Percentiles rank a stretch among this genome's conserved stretches.
Conservation (phyloP, 2,797 vertebrate species). For the Holocentrus rufus region DNA sequence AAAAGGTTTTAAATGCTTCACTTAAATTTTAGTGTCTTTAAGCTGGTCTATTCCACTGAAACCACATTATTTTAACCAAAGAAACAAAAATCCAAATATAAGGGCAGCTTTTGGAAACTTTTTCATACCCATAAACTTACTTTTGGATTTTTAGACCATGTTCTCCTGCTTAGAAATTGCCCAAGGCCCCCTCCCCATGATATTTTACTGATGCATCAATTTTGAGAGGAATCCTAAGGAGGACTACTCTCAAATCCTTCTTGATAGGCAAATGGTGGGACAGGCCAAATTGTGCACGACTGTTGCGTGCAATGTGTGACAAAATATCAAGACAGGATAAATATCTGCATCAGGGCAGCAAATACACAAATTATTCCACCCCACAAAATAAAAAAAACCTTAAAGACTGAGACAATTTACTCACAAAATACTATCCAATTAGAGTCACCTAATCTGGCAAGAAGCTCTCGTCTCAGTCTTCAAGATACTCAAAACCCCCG, state of each 20-base stretch:
- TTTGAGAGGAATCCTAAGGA: constrained; percentile 13
- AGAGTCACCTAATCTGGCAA: constrained; percentile 74
- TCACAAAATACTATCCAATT: constrained; percentile 42
- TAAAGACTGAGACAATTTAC: constrained; percentile 82
- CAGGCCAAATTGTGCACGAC: constrained; percentile 38
- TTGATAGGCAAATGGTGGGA: background rate
- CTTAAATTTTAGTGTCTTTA: constrained; percentile 74
- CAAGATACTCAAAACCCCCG: constrained; percentile 56
- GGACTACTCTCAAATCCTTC: constrained; percentile 31
- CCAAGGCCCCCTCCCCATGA: constrained; percentile 62
- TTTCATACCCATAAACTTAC: constrained; percentile 62
- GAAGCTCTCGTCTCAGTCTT: constrained; percentile 96
- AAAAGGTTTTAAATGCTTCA: constrained; percentile 58
- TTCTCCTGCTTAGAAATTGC: constrained; percentile 55
- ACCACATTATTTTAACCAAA: constrained; percentile 52
- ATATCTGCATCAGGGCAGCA: constrained; percentile 81
- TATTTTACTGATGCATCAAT: constrained; percentile 67
- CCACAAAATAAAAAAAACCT: constrained; percentile 75
- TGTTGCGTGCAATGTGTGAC: constrained; percentile 2
- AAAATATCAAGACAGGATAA: constrained; percentile 12
- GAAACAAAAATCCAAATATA: constrained; percentile 59
- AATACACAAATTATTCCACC: constrained; percentile 68
- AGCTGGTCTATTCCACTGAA: constrained; percentile 53
- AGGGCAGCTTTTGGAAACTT: constrained; percentile 68
- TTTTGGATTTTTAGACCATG: constrained; percentile 58